phyloP scores from a whole-genome alignment of 2,113 vertebrate genomes.

The Cathartes aura region DNA sequence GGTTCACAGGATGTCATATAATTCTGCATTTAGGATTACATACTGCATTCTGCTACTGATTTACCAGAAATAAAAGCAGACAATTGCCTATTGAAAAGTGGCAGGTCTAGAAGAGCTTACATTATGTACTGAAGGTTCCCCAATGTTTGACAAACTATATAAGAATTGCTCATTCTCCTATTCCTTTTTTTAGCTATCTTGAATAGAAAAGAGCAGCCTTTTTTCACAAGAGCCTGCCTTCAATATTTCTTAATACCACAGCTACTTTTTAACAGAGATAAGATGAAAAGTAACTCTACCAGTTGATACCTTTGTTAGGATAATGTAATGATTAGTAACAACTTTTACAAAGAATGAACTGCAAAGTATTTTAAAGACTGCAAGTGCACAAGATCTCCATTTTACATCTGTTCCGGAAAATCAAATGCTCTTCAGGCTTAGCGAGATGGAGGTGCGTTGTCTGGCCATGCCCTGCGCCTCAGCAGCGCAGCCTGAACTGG shows the following conservation, averaged over 20 bases:
- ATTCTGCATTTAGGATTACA: neutral
- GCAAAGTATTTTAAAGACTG: neutral
- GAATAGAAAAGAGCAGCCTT: neutral
- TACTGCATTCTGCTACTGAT: neutral
- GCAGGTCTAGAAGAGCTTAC: neutral
- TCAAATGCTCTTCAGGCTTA: neutral
- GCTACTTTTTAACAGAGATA: neutral
- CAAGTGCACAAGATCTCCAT: neutral
- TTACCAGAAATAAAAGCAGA: neutral
- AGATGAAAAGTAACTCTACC: neutral
- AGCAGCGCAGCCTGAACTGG: neutral
- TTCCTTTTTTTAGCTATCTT: neutral
- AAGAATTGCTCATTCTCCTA: neutral
- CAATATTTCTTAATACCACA: neutral
- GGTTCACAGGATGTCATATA: neutral
- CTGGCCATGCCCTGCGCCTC: neutral
- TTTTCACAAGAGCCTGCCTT: neutral
- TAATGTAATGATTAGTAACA: neutral
- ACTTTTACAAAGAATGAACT: neutral
- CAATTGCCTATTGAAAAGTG: neutral
- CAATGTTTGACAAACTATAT: neutral
- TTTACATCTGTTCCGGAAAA: neutral
- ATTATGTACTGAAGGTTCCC: neutral
- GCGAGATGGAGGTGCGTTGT: neutral
- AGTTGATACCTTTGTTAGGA: neutral